These are phyloP conservation scores for Fabriciana adippe DNA, from an alignment of 2,888 invertebrate species.

Conservation along the genomic window DNA sequence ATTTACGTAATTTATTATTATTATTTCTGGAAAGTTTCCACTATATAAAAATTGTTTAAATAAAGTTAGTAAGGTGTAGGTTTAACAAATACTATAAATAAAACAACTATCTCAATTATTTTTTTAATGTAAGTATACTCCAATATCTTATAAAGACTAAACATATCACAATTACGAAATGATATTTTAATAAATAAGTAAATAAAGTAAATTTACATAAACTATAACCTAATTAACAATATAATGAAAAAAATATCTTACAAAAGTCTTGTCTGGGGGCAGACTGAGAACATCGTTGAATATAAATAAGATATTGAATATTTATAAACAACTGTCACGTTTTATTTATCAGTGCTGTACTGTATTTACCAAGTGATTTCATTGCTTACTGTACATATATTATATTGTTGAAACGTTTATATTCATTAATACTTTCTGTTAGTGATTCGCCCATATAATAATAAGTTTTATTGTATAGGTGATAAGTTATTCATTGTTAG, in stretches of 20 bases:
- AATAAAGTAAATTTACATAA: slow-evolving; percentile 28
- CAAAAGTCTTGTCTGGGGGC: slow-evolving; percentile 14
- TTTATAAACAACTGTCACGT: slow-evolving; percentile 15
- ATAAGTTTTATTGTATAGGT: no score
- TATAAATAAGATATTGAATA: slow-evolving; percentile 13
- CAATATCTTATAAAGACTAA: slow-evolving; percentile 49
- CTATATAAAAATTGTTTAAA: no score
- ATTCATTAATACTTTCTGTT: no score
- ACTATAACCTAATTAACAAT: slow-evolving; percentile 17
- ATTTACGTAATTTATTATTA: no score
- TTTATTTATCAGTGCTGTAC: slow-evolving; percentile 7
- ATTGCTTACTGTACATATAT: not conserved
- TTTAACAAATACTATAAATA: slow-evolving; percentile 1
- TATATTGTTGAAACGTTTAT: no score
- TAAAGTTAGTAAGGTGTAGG: not conserved
- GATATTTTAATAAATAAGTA: slow-evolving; percentile 45
- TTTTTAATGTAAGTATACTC: slow-evolving; percentile 23
- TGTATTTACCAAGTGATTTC: slow-evolving; percentile 6
- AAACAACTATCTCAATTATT: slow-evolving; percentile 16
- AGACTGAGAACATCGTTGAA: slow-evolving; percentile 3
- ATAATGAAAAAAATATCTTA: slow-evolving; percentile 24
- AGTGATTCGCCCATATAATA: no score
- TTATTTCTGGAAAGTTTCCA: no score
- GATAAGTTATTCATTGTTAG: no score
- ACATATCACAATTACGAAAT: slow-evolving; percentile 55